Percentiles rank a stretch among this genome's conserved stretches.
Evolutionary conservation across 2,797 vertebrate genomes (phyloP).

Genomic region (Adelosebastes latens): DNA sequence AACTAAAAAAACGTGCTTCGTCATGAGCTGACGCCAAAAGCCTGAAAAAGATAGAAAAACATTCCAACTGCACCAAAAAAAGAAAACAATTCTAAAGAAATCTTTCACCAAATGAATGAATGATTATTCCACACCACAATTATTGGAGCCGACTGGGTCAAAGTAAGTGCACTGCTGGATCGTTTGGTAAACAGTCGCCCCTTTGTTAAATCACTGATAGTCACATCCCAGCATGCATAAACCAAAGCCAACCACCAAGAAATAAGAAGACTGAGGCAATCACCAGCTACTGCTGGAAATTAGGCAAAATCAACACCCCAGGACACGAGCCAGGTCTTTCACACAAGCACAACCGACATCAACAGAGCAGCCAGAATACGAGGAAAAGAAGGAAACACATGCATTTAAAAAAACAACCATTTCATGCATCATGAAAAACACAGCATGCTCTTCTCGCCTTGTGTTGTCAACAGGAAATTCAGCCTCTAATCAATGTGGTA

Average conservation of each 20-base stretch:
- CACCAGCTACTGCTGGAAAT: constrained; percentile 41
- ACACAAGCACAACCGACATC: constrained; percentile 35
- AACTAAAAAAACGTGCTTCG: neutral
- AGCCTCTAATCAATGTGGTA: constrained; percentile 57
- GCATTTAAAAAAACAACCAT: constrained; percentile 34
- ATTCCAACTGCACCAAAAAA: neutral
- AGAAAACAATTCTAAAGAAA: neutral
- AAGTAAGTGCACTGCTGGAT: constrained; percentile 32
- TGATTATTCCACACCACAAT: constrained; percentile 12
- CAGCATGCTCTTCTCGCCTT: constrained; percentile 34
- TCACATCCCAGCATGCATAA: constrained; percentile 63
- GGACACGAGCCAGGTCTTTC: constrained; percentile 32
- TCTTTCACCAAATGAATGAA: constrained; percentile 12
- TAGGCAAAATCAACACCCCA: constrained; percentile 38
- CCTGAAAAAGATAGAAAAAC: neutral
- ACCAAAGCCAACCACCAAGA: constrained; percentile 48
- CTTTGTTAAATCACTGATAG: constrained; percentile 58
- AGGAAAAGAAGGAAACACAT: constrained; percentile 36
- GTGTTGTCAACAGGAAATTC: constrained; percentile 78
- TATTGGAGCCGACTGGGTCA: constrained; percentile 18
- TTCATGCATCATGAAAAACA: constrained; percentile 58
- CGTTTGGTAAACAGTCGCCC: constrained; percentile 45
- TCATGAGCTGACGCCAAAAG: neutral
- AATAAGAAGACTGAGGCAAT: constrained; percentile 20
- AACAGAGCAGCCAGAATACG: constrained; percentile 19